These are phyloP conservation scores for Acanthococcus lagerstroemiae DNA, from an alignment of 2,888 invertebrate genomes.

Conservation along the genomic window DNA sequence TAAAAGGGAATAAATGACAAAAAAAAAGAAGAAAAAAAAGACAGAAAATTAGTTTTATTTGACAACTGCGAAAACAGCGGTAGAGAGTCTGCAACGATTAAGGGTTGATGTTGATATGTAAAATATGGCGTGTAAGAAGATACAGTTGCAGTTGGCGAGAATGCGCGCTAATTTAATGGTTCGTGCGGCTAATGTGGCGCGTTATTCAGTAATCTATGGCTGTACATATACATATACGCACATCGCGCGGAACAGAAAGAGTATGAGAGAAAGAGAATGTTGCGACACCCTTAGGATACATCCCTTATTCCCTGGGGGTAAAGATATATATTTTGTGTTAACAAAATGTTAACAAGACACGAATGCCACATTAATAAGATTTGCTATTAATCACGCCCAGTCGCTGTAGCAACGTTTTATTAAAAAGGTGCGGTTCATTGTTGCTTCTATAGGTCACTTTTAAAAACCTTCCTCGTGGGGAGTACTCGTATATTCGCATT, in stretches of 20 bases:
- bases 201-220: too few species aligned
- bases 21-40: too few species aligned
- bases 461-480: too few species aligned
- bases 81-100: not conserved
- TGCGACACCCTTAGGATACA: not conserved
- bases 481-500: too few species aligned
- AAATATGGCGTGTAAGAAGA: not conserved
- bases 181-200: not conserved
- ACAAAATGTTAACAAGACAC: slow-evolving; percentile 31
- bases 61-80: not conserved
- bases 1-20: too few species aligned
- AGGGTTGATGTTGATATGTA: slow-evolving; percentile 13
- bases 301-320: not conserved
- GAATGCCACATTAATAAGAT: slow-evolving; percentile 31
- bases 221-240: too few species aligned
- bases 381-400: slow-evolving; percentile 30
- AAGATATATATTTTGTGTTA: slow-evolving; percentile 17
- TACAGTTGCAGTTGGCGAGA: slow-evolving; percentile 10
- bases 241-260: too few species aligned
- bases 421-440: too few species aligned
- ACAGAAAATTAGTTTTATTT: not conserved
- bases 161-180: slow-evolving; percentile 14
- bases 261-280: not conserved
- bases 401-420: slow-evolving; percentile 5
- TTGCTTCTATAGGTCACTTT: too few species aligned